Evolutionary conservation across 2,888 invertebrate species (phyloP).

Genomic region (Marasmarcha lunaedactyla): DNA sequence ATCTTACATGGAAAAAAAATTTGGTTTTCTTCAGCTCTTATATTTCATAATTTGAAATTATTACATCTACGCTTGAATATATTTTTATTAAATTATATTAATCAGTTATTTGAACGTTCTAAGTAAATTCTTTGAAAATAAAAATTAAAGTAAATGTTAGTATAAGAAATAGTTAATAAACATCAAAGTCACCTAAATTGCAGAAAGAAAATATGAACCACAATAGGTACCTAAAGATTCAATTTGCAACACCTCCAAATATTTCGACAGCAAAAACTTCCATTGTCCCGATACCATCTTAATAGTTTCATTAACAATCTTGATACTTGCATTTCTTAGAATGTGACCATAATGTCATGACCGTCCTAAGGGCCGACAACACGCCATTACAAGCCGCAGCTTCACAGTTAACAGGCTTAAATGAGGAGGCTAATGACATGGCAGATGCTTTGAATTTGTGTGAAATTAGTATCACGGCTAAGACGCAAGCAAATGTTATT

Average conservation of each 20-base stretch:
- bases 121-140: too few species aligned
- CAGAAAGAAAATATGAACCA: too few species aligned
- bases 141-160: too few species aligned
- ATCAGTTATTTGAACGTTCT: too few species aligned
- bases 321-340: constrained; percentile 17
- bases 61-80: too few species aligned
- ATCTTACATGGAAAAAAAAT: too few species aligned
- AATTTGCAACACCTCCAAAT: not conserved
- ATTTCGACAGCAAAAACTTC: not conserved
- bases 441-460: constrained; percentile 56
- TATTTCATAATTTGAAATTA: too few species aligned
- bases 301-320: constrained; percentile 1
- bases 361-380: constrained; percentile 45
- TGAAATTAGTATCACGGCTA: constrained; percentile 13
- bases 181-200: too few species aligned
- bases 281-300: not conserved
- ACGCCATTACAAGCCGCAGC: constrained; percentile 40
- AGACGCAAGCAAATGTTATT: constrained; percentile 2
- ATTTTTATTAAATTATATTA: too few species aligned
- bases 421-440: constrained; percentile 61
- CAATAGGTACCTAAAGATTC: too few species aligned
- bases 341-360: constrained; percentile 38
- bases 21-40: too few species aligned
- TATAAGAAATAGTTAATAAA: too few species aligned
- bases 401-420: constrained; percentile 59